phyloP scores from a whole-genome alignment of 2,888 invertebrate species.

The Podotricha telesiphe region DNA sequence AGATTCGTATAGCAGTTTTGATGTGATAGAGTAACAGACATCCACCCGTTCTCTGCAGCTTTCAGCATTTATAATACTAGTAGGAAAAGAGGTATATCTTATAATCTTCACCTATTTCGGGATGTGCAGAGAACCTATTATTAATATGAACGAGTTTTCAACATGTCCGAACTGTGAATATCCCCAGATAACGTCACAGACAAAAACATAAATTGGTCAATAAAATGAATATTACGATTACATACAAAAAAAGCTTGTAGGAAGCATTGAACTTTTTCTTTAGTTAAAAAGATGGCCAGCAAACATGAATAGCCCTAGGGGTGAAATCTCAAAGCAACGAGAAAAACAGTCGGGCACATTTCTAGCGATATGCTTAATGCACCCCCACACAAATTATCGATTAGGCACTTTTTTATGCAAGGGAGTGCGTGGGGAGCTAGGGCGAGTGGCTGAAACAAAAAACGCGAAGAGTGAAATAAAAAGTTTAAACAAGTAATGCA shows the following conservation, averaged over 20 bases:
- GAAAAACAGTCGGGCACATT: conserved; percentile 77
- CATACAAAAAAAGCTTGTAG: background rate
- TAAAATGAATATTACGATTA: background rate
- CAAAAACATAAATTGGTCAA: background rate
- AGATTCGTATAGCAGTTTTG: too few species aligned
- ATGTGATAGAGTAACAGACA: too few species aligned
- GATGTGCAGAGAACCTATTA: background rate
- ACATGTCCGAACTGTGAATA: background rate
- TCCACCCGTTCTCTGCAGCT: too few species aligned
- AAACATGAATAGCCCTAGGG: conserved; percentile 77
- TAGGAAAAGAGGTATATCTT: too few species aligned
- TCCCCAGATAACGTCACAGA: background rate
- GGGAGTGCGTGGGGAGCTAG: conserved; percentile 80
- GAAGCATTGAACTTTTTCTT: conserved; percentile 49
- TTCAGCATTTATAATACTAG: too few species aligned
- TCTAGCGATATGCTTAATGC: conserved; percentile 83
- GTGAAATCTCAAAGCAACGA: conserved; percentile 78
- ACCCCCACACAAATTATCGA: conserved; percentile 84
- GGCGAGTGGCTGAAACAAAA: conserved; percentile 83
- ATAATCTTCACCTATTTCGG: background rate
- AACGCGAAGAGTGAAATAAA: conserved; percentile 83
- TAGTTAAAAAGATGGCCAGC: conserved; percentile 72
- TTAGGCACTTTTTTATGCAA: conserved; percentile 84
- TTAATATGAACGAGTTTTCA: background rate
- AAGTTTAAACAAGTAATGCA: conserved; percentile 83